Evolutionary conservation across 1,140 invertebrate genomes (phyloP).

Genomic region (Hermatobates lingyangjiaoensis): DNA sequence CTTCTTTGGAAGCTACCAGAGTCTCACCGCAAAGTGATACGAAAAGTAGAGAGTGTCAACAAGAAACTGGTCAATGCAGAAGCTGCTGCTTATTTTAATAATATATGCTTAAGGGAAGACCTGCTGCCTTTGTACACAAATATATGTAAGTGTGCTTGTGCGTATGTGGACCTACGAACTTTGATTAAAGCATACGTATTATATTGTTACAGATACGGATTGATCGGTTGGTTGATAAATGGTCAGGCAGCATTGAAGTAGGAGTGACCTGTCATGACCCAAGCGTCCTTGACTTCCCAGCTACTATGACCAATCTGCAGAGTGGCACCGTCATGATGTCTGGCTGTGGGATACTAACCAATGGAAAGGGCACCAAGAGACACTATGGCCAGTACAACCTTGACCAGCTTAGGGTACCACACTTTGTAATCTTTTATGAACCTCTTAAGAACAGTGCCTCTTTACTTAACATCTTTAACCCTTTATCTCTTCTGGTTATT

Average conservation of each 20-base stretch:
- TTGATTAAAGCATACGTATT: not conserved
- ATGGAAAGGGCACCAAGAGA: conserved; percentile 76
- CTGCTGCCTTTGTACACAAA: no score
- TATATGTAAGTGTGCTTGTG: no score
- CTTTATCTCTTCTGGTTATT: not conserved
- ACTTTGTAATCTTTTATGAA: no score
- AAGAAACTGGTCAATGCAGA: no score
- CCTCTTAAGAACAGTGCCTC: no score
- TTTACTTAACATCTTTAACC: not conserved
- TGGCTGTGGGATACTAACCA: conserved; percentile 81
- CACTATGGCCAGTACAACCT: conserved; percentile 90
- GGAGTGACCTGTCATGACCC: conserved; percentile 89
- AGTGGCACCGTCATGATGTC: conserved; percentile 90
- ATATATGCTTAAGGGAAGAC: no score
- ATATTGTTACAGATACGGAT: conserved; percentile 45
- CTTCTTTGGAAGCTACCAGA: no score
- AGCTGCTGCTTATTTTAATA: no score
- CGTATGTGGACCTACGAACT: not conserved
- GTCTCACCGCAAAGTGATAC: no score
- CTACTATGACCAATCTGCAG: conserved; percentile 93
- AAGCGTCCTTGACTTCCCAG: conserved; percentile 70
- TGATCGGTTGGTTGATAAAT: conserved; percentile 76
- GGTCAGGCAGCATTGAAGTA: conserved; percentile 85
- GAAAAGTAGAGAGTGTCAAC: no score
- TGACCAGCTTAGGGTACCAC: conserved; percentile 62